Evolutionary conservation across 1,140 invertebrate species (phyloP).

Genomic region (Magallana ariakensis): DNA sequence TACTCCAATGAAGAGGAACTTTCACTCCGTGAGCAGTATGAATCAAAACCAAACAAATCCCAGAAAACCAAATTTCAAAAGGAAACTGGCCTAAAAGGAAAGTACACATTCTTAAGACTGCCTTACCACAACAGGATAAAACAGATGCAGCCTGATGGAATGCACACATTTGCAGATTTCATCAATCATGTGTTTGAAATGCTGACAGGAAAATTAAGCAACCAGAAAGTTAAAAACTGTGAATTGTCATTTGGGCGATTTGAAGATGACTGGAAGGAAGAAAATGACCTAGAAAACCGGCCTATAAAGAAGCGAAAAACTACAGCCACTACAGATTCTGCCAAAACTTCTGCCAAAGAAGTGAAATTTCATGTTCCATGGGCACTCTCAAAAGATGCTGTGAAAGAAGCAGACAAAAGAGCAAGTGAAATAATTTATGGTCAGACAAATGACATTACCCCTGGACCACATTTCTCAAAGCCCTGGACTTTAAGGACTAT

Average conservation of each 20-base stretch:
- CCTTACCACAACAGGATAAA: slow-evolving; percentile 12
- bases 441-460: neutral
- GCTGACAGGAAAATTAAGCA: neutral
- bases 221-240: neutral
- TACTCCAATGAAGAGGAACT: slow-evolving; percentile 5
- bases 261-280: neutral
- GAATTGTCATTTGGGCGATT: neutral
- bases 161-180: slow-evolving; percentile 34
- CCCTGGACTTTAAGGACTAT: slow-evolving; percentile 35
- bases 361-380: neutral
- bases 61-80: slow-evolving; percentile 22
- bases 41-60: neutral
- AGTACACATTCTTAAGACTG: neutral
- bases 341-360: neutral
- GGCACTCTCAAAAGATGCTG: neutral
- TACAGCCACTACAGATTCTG: neutral
- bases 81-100: slow-evolving; percentile 14
- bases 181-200: slow-evolving; percentile 23
- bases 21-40: neutral
- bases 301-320: neutral
- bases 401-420: slow-evolving; percentile 35
- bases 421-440: neutral
- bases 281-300: neutral
- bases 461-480: slow-evolving; percentile 27
- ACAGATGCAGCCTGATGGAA: slow-evolving; percentile 37